Conservation (phyloP, 1,140 invertebrate genomes). For the Riptortus pedestris region DNA sequence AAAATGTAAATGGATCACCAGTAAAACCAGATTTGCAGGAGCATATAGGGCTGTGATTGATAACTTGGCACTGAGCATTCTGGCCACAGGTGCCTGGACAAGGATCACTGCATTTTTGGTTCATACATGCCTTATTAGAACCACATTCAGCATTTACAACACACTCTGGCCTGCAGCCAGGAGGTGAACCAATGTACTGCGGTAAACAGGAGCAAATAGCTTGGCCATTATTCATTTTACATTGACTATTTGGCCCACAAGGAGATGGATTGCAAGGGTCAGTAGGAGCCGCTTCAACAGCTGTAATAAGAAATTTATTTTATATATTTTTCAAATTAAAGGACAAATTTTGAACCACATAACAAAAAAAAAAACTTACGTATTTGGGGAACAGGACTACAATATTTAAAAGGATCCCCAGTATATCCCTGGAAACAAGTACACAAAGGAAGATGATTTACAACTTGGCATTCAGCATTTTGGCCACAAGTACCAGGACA, state of each 20-base stretch:
- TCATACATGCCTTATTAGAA: conserved; percentile 41
- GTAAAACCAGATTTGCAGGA: conserved; percentile 43
- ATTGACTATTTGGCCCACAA: conserved; percentile 53
- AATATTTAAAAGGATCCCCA: conserved; percentile 52
- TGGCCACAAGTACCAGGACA: conserved; percentile 47
- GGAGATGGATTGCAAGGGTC: conserved; percentile 56
- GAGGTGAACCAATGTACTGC: conserved; percentile 40
- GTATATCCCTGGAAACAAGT: conserved; percentile 41
- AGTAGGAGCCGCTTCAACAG: conserved; percentile 33
- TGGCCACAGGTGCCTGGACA: conserved; percentile 44
- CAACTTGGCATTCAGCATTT: conserved; percentile 44
- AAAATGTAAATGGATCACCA: conserved; percentile 41
- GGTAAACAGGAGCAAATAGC: conserved; percentile 42
- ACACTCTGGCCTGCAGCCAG: conserved; percentile 43
- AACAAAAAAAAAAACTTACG: conserved; percentile 12
- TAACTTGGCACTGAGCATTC: conserved; percentile 45
- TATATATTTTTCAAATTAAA: not conserved
- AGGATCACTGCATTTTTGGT: conserved; percentile 42
- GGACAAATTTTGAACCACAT: not conserved
- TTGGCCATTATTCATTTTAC: conserved; percentile 40
- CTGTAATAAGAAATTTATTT: conserved; percentile 27
- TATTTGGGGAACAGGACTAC: conserved; percentile 40
- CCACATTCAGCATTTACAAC: conserved; percentile 40
- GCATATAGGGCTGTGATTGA: conserved; percentile 45
- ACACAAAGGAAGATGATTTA: conserved; percentile 47